Base-by-base conservation (phyloP, 2,797 vertebrate genomes). In the Onychomys arenicola region DNA sequence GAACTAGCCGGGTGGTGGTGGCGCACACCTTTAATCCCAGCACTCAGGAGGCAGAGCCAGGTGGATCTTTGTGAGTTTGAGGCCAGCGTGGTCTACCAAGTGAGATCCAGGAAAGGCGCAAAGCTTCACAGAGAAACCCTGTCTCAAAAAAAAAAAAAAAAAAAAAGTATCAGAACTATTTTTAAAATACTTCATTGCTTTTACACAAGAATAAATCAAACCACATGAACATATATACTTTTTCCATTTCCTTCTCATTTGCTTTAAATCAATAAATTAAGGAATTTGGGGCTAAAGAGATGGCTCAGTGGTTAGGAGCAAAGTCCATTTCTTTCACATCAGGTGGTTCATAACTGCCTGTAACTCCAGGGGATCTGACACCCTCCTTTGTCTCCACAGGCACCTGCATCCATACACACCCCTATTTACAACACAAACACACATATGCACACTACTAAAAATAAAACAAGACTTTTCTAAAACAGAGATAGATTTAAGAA, bases 211-310 rank as follows among this genome's bases (percentile, higher is more conserved):
- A 82, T 86, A 73, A 95, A 32, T 4, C 37, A 90, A 83, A 6
- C 19, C n/a, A 55, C 9, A 49, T 6, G 37, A 88, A 86, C 65
- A 32, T n/a, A 21, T 52, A 55, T 29, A 34, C 34, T 43, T 34
- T 71, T 85, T 73, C 34, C 43, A 61, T 84, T 91, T 94, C 7
- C 43, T n/a, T 65, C 23, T n/a, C 14, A n/a, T 69, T 29, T 71
- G 32, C 43, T 96, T 92, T 94, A 93, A 78, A 93, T n/a, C 77
- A 84, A 67, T 89, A 63, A 89, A 17, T 91, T 87, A 89, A 32
- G 49, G 14, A 55, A 71, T 40, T 87, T 71, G 21, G 34, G 9
- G 23, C 14, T 71, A 37, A 4, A 71, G 21, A 55, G 49, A 55
- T 6, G 4, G 14, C 84, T 71, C 49, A 17, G 61, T 55, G 32